These are phyloP conservation scores for Blera fallax DNA, from an alignment of 2,888 invertebrate species.

Conservation along the genomic window DNA sequence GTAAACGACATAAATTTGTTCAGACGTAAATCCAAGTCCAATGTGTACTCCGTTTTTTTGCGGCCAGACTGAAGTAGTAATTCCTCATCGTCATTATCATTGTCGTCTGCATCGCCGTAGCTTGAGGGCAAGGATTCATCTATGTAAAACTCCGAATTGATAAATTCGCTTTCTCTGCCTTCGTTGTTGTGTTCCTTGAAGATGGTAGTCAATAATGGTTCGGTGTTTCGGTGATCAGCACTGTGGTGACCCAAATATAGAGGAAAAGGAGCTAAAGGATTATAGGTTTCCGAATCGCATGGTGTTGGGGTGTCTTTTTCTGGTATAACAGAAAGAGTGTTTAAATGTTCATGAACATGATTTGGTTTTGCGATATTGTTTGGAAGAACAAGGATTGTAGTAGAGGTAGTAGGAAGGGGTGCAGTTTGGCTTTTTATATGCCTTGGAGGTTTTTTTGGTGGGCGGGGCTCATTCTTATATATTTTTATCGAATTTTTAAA, in stretches of 20 bases:
- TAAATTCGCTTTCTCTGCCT: slow-evolving; percentile 84
- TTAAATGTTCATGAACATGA: slow-evolving; percentile 40
- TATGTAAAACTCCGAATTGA: slow-evolving; percentile 92
- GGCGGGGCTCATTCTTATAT: slow-evolving; percentile 68
- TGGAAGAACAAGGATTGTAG: slow-evolving; percentile 15
- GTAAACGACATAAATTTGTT: slow-evolving; percentile 46
- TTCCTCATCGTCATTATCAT: slow-evolving; percentile 34
- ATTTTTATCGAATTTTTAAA: slow-evolving; percentile 27
- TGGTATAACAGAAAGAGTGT: slow-evolving; percentile 72
- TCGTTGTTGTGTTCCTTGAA: slow-evolving; percentile 51
- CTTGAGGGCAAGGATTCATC: slow-evolving; percentile 94
- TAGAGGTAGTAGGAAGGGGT: slow-evolving; percentile 43
- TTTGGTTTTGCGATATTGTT: slow-evolving; percentile 34
- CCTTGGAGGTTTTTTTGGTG: slow-evolving; percentile 82
- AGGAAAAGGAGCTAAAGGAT: slow-evolving; percentile 50
- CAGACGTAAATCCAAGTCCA: slow-evolving; percentile 13
- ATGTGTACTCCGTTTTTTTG: slow-evolving; percentile 21
- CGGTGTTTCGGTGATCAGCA: slow-evolving; percentile 37
- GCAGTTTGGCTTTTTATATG: slow-evolving; percentile 70
- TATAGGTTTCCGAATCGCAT: slow-evolving; percentile 58
- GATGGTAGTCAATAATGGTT: slow-evolving; percentile 31
- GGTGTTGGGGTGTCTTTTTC: slow-evolving; percentile 69
- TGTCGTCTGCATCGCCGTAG: slow-evolving; percentile 82
- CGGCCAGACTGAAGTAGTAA: not conserved
- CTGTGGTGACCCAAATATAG: slow-evolving; percentile 63